These are phyloP conservation scores for Atrina japonica DNA, from an alignment of 2,888 invertebrate genomes.

Conservation along the genomic window DNA sequence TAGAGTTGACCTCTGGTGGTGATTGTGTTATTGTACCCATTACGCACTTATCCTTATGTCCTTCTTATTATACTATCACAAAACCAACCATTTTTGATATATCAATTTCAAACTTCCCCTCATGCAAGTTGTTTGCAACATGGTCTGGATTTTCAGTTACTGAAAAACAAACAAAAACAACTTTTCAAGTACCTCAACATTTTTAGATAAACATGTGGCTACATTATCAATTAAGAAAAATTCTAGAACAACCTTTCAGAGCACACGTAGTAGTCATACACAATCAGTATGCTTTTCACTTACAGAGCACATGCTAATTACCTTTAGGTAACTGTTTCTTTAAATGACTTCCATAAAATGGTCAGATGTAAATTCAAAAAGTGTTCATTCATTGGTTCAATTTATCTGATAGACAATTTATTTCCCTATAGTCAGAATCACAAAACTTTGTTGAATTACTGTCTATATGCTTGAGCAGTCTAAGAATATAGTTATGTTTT, in stretches of 20 bases:
- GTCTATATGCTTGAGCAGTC: no score
- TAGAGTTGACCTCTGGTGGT: conserved; percentile 32
- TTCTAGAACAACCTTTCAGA: conserved; percentile 25
- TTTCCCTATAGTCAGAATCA: no score
- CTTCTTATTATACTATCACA: conserved; percentile 29
- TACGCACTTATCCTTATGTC: conserved; percentile 19
- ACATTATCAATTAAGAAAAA: conserved; percentile 4
- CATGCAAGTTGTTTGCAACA: conserved; percentile 3
- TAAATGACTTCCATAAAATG: no score
- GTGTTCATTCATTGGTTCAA: no score
- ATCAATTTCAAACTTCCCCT: conserved; percentile 14
- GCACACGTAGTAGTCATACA: conserved; percentile 22
- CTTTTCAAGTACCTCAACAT: conserved; percentile 6
- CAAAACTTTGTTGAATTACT: no score
- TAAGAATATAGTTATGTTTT: no score
- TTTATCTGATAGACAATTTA: no score
- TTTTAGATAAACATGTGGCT: not conserved
- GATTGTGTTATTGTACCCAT: conserved; percentile 21
- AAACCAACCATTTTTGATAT: conserved; percentile 7
- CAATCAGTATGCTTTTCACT: conserved; percentile 6
- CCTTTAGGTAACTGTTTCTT: no score
- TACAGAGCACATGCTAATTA: not conserved
- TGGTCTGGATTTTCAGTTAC: conserved; percentile 26
- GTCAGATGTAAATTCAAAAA: no score
- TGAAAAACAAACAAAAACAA: conserved; percentile 15